Evolutionary conservation across 2,113 vertebrate species (phyloP).

Genomic region (Macrotis lagotis): DNA sequence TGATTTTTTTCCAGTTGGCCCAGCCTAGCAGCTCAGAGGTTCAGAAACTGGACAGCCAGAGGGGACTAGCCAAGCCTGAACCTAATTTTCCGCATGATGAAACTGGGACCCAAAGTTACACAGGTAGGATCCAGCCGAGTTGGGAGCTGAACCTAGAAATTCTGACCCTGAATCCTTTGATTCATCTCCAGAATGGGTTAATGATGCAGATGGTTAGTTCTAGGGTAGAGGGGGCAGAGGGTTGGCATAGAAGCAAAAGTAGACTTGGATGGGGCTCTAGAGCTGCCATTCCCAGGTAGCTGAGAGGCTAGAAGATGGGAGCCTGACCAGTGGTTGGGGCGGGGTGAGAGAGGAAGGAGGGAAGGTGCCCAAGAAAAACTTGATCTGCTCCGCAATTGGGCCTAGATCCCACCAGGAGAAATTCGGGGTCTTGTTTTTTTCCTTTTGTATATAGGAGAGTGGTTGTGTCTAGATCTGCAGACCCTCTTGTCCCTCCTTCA

Average conservation of each 20-base stretch:
- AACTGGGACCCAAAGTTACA: background rate
- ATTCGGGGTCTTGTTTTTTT: conserved; percentile 15
- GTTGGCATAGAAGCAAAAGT: background rate
- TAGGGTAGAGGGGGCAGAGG: background rate
- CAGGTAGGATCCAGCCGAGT: background rate
- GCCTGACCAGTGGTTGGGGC: background rate
- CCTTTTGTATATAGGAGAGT: background rate
- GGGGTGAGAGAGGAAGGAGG: background rate
- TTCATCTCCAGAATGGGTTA: background rate
- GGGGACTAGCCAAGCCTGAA: background rate
- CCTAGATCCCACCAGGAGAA: background rate
- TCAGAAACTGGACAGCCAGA: background rate
- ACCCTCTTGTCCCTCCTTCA: background rate
- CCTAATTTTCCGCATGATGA: background rate
- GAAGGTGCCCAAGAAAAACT: conserved; percentile 10
- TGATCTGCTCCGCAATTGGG: conserved; percentile 29
- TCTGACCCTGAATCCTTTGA: background rate
- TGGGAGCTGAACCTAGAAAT: background rate
- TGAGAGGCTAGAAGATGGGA: background rate
- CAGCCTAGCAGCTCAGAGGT: background rate
- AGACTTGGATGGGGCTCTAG: background rate
- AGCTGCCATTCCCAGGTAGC: background rate
- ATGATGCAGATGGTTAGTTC: background rate
- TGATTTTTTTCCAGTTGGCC: background rate
- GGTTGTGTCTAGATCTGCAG: background rate